Conservation (phyloP, 2,113 vertebrate species). For the Nasalis larvatus region DNA sequence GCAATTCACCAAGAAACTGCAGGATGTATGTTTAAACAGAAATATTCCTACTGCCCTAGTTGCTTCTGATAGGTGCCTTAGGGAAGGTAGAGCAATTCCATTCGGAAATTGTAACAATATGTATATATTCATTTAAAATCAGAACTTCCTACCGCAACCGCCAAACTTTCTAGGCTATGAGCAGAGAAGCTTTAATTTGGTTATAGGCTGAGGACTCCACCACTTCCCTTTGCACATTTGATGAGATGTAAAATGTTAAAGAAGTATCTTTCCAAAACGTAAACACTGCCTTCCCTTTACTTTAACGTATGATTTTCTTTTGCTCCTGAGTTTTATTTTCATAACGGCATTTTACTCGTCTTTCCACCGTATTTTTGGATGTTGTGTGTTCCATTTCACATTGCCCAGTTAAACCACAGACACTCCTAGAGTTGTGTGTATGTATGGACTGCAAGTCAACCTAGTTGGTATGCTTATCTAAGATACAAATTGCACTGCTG, state of each 20-base stretch:
- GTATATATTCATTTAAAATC: conserved; percentile 23
- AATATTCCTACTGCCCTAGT: background rate
- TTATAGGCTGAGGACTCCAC: background rate
- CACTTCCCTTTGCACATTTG: background rate
- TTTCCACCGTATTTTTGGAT: background rate
- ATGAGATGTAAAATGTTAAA: background rate
- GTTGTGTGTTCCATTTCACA: background rate
- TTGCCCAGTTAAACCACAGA: conserved; percentile 28
- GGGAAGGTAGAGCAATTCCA: background rate
- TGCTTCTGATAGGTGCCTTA: background rate
- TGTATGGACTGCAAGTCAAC: background rate
- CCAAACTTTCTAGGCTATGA: conserved; percentile 43
- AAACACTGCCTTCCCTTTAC: background rate
- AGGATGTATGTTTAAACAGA: conserved; percentile 8
- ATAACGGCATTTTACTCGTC: background rate
- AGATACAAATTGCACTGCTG: background rate
- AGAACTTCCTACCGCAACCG: conserved; percentile 49
- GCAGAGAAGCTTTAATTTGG: conserved; percentile 40
- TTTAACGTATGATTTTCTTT: conserved; percentile 16
- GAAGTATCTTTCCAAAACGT: background rate
- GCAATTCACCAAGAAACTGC: background rate
- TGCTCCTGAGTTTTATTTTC: conserved; percentile 36
- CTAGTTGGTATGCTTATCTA: background rate
- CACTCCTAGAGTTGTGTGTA: background rate
- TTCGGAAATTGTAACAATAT: conserved; percentile 50